Evolutionary conservation across 2,888 invertebrate genomes (phyloP).

Genomic region (Cosmia trapezina): DNA sequence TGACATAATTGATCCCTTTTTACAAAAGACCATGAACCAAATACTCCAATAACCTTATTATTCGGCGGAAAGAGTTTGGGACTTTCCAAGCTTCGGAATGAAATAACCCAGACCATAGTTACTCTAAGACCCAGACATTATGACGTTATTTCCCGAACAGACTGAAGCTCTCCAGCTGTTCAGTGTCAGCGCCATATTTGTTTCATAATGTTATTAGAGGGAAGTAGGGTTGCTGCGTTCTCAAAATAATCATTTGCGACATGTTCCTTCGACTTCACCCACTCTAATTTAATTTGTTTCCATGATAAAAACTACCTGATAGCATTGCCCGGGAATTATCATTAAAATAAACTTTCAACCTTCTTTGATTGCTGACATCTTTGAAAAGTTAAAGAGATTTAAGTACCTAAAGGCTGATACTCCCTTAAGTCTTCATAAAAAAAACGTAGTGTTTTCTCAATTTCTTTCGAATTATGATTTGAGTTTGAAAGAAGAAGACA

Average conservation of each 20-base stretch:
- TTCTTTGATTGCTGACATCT: background rate
- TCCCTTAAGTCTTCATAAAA: too few species aligned
- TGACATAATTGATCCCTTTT: too few species aligned
- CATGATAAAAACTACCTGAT: background rate
- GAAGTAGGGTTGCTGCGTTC: conserved; percentile 17
- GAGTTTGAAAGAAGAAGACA: too few species aligned
- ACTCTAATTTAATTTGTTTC: background rate
- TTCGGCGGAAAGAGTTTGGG: background rate
- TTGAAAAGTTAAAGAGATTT: background rate
- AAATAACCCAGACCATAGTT: conserved; percentile 31
- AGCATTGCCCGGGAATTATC: background rate
- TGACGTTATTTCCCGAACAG: background rate
- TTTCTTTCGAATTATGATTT: too few species aligned
- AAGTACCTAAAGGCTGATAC: too few species aligned
- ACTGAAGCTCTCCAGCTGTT: conserved; percentile 22
- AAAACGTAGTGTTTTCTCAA: too few species aligned
- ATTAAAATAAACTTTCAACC: background rate
- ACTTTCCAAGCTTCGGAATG: background rate
- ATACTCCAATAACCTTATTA: background rate
- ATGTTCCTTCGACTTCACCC: background rate
- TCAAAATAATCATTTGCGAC: background rate
- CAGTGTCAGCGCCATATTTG: conserved; percentile 31
- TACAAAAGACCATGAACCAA: background rate
- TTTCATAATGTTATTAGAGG: conserved; percentile 18
- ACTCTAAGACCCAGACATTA: conserved; percentile 21